A percentile compares a stretch with the other conserved stretches of the same genome.
Conservation (phyloP, 92 coral and sea anemone species). For the Hydrozoanthus gracilis region DNA sequence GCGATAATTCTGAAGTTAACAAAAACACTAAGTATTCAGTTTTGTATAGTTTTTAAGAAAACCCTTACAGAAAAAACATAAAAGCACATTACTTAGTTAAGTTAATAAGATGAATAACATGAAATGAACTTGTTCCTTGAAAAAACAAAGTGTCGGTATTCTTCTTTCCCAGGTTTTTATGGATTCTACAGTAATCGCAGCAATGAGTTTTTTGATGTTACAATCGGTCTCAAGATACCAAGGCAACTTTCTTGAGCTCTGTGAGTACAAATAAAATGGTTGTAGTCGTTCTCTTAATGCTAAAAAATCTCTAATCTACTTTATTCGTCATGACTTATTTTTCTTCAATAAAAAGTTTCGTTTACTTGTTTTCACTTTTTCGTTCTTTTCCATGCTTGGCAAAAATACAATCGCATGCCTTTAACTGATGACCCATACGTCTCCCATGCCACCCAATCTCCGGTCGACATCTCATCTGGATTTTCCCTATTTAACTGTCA, state of each 20-base stretch:
- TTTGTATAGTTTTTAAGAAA: no score
- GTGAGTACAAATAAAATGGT: conserved; percentile 52
- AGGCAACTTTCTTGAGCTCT: conserved; percentile 54
- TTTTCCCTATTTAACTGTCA: neutral
- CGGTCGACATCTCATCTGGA: neutral
- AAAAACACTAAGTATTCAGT: no score
- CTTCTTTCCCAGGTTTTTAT: conserved; percentile 54
- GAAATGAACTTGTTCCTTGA: neutral
- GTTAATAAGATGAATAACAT: neutral
- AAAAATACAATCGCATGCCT: no score
- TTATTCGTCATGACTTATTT: no score
- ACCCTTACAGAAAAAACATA: no score
- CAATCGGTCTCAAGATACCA: conserved; percentile 60
- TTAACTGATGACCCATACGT: no score
- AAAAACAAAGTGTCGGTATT: neutral
- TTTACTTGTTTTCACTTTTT: neutral
- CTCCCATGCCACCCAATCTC: no score
- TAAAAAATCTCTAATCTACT: no score
- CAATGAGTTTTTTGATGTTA: conserved; percentile 65
- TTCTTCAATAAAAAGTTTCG: no score
- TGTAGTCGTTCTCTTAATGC: no score
- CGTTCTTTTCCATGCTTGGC: neutral
- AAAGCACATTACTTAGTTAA: no score
- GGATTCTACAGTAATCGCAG: conserved; percentile 54
- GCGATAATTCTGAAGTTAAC: no score